A percentile compares a stretch with the other conserved stretches of the same genome.
These are phyloP conservation scores for Plagiodera versicolora DNA, from an alignment of 2,888 invertebrate species.

Conservation along the genomic window DNA sequence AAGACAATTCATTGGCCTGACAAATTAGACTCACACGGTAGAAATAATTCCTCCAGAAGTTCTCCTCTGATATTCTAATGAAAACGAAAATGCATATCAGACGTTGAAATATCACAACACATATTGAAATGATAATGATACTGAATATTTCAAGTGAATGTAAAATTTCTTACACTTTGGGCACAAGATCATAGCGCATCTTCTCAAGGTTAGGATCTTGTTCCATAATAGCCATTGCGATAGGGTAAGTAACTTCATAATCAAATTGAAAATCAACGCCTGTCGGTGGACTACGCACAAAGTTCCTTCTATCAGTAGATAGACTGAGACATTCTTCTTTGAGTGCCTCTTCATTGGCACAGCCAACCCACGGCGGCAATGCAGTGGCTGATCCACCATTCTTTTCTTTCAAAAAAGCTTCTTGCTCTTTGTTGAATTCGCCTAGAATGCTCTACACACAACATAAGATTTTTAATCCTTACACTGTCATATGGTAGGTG, in stretches of 20 bases:
- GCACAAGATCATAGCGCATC: conserved; percentile 99
- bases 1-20: conserved; percentile 82
- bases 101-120: too few species aligned
- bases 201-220: conserved; percentile 95
- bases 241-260: conserved; percentile 88
- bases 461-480: too few species aligned
- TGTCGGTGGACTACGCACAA: conserved; percentile 93
- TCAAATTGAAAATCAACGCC: conserved; percentile 96
- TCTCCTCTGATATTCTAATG: conserved; percentile 90
- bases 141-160: conserved; percentile 39
- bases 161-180: conserved; percentile 83
- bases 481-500: too few species aligned
- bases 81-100: conserved; percentile 4
- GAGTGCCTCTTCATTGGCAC: conserved; percentile 89
- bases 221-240: conserved; percentile 92
- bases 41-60: conserved; percentile 99
- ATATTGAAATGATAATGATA: neutral
- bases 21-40: conserved; percentile 98
- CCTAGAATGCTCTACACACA: conserved; percentile 84
- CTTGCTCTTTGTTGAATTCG: conserved; percentile 96
- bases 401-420: conserved; percentile 91
- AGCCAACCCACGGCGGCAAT: conserved; percentile 93
- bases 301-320: conserved; percentile 94
- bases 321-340: conserved; percentile 95
- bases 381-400: conserved; percentile 69